phyloP scores from a whole-genome alignment of 2,888 invertebrate species.

The Athalia cordata region DNA sequence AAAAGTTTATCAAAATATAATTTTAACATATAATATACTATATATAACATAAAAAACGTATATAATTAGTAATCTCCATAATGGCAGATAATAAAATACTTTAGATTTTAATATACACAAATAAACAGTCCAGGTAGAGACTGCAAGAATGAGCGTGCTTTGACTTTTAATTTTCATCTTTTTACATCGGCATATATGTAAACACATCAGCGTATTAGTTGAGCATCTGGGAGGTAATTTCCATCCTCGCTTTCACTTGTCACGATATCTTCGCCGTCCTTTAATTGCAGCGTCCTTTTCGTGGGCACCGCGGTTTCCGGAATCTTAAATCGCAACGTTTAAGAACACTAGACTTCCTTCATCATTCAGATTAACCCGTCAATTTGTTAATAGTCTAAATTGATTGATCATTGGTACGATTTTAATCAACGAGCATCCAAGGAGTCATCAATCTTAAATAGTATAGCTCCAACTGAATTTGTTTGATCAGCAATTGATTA shows the following conservation, averaged over 20 bases:
- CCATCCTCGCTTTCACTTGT: constrained; percentile 36
- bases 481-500: too few relatives aligned
- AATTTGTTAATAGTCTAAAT: not conserved
- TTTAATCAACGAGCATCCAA: too few relatives aligned
- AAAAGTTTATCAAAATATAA: constrained; percentile 17
- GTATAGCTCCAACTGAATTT: too few relatives aligned
- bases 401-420: not conserved
- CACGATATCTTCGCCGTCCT: constrained; percentile 19
- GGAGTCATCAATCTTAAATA: too few relatives aligned
- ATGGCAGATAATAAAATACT: constrained; percentile 32
- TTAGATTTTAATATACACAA: constrained; percentile 8
- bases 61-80: constrained; percentile 11
- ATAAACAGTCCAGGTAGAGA: constrained; percentile 5
- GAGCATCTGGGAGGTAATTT: constrained; percentile 27
- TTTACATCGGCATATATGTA: not conserved
- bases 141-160: constrained; percentile 11
- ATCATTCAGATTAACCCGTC: not conserved
- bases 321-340: constrained; percentile 7
- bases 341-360: not conserved
- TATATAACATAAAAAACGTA: constrained; percentile 1
- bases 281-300: constrained; percentile 9
- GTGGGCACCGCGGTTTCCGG: not conserved
- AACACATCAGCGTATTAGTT: not conserved
- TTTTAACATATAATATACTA: constrained; percentile 12
- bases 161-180: not conserved